Conservation (phyloP, 1,140 invertebrate species). For the Aethina tumida region DNA sequence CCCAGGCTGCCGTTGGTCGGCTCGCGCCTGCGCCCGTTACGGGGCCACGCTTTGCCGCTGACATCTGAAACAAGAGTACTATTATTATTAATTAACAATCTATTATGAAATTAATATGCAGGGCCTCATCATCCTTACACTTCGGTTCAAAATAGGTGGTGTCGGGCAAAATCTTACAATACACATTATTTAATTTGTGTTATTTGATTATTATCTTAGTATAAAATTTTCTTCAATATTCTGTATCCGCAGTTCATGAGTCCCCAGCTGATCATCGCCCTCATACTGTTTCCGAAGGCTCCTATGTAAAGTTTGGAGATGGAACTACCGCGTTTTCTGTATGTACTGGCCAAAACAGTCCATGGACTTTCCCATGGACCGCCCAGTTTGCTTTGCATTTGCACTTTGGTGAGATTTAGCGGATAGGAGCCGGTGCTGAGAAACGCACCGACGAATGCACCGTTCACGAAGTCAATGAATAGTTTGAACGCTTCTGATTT, state of each 20-base stretch:
- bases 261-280: conserved; percentile 95
- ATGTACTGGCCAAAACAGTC: conserved; percentile 63
- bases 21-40: conserved; percentile 53
- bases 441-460: conserved; percentile 87
- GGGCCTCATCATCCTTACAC: neutral
- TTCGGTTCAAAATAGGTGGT: neutral
- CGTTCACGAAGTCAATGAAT: conserved; percentile 74
- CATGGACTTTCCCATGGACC: conserved; percentile 66
- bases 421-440: conserved; percentile 94
- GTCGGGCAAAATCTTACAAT: neutral
- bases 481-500: conserved; percentile 44
- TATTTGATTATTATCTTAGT: neutral
- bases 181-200: neutral
- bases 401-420: conserved; percentile 94
- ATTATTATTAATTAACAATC: neutral
- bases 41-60: conserved; percentile 50
- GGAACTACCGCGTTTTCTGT: conserved; percentile 66
- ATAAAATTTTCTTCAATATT: conserved; percentile 48
- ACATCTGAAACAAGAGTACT: conserved; percentile 39
- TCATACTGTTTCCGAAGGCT: conserved; percentile 85
- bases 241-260: conserved; percentile 95
- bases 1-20: conserved; percentile 39
- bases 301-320: conserved; percentile 83
- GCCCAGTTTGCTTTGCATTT: conserved; percentile 88
- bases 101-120: conserved; percentile 1